phyloP scores from a whole-genome alignment of 2,113 vertebrate species.

The Chaenocephalus aceratus region DNA sequence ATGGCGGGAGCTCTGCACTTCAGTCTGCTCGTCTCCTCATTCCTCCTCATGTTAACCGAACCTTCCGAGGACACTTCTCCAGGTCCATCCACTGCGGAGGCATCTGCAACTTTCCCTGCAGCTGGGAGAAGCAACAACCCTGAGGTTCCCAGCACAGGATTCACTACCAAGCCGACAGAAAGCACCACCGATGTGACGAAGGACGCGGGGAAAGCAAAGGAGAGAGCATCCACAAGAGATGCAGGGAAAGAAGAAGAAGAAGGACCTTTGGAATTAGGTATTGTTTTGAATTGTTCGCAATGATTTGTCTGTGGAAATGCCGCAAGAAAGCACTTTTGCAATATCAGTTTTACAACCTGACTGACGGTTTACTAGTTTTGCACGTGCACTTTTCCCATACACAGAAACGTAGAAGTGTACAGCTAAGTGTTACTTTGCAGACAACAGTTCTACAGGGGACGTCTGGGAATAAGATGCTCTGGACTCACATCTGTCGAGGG shows the following conservation, averaged over 20 bases:
- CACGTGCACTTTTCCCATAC: neutral
- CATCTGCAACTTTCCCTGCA: neutral
- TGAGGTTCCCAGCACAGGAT: slow-evolving; percentile 28
- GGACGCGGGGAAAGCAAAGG: slow-evolving; percentile 30
- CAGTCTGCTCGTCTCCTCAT: slow-evolving; percentile 29
- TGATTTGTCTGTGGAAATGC: neutral
- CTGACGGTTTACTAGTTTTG: neutral
- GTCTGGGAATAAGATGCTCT: too few relatives aligned
- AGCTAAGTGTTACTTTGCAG: neutral
- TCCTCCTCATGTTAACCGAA: neutral
- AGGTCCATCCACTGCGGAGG: neutral
- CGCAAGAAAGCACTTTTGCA: neutral
- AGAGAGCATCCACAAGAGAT: slow-evolving; percentile 20
- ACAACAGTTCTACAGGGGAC: too few relatives aligned
- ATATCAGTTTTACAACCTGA: neutral
- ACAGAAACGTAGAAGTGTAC: neutral
- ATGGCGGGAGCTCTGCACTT: slow-evolving; percentile 56
- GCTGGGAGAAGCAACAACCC: slow-evolving; percentile 16
- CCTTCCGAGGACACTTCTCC: neutral
- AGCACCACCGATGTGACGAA: slow-evolving; percentile 31
- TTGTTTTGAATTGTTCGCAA: too few relatives aligned
- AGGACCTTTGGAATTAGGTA: slow-evolving; percentile 70
- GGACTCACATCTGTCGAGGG: neutral
- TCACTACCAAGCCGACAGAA: slow-evolving; percentile 18
- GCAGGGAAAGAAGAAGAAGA: slow-evolving; percentile 19